Base-by-base conservation (phyloP, 2,113 vertebrate species). In the Aptenodytes forsteri region DNA sequence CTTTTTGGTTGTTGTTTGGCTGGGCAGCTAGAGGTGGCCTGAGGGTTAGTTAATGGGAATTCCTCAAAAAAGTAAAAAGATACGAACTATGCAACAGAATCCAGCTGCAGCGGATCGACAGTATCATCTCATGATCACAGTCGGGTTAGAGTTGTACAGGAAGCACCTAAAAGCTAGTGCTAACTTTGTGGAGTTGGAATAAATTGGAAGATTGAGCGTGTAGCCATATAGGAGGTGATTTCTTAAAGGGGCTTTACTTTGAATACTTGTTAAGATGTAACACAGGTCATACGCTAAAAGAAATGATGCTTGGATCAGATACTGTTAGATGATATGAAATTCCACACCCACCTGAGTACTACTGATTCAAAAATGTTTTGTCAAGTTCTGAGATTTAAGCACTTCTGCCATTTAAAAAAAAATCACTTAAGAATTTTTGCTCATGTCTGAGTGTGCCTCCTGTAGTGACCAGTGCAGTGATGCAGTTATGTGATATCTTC, bases 31-130 rank as follows among this genome's bases (percentile, higher is more conserved):
- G 23, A n/a, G 25, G 5, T 40, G 42, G 5, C 16, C 8, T 65
- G 12, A n/a, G 5, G 7, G 18, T 65, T 58, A 47, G 40, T 40
- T 62, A 47, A 27, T 61, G 44, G 50, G 23, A 46, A 66, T 32
- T 38, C 23, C 22, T 73, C 27, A 66, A 47, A 44, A 40, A 70
- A 44, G 30, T 40, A 56, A 58, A 71, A 54, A 14, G 10, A 4
- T n/a, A 9, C 0, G 1, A 67, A 29, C n/a, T 46, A 4, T 44
- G 49, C 32, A 49, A 11, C 16, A 76, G 29, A 47, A 32, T 79
- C 34, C 42, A 40, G 20, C 16, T 69, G 54, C 34, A 75, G 17
- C 3, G 1, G 19, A 32, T 46, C 0, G 1, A 10, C 1, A 2
- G 25, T 50, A 38, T 56, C 23, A 46, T 58, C 32, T 50, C 27